Percentiles rank a stretch among this genome's conserved stretches.
These are phyloP conservation scores for Barypeithes pellucidus DNA, from an alignment of 2,888 invertebrate species.

Conservation along the genomic window DNA sequence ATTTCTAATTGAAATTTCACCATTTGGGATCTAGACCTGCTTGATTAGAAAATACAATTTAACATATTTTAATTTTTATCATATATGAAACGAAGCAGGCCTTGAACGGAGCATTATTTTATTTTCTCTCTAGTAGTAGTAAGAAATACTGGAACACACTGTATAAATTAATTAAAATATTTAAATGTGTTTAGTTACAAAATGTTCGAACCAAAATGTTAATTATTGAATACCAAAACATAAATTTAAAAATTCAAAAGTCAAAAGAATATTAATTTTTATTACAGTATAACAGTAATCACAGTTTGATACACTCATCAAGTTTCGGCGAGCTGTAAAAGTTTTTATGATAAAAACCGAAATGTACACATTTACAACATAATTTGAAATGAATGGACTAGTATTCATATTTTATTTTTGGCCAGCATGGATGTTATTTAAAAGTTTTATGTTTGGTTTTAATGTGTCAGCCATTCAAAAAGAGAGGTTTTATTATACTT, in stretches of 20 bases:
- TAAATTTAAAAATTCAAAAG: conserved; percentile 35
- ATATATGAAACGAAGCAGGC: too few species aligned
- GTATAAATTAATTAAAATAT: too few species aligned
- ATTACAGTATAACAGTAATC: conserved; percentile 34
- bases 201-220: too few species aligned
- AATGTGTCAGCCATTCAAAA: conserved; percentile 2
- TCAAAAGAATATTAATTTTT: conserved; percentile 44
- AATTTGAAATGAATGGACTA: conserved; percentile 7
- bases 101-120: too few species aligned
- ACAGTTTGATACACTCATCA: conserved; percentile 17
- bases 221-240: not conserved
- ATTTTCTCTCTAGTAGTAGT: too few species aligned
- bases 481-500: conserved; percentile 7
- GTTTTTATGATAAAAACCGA: conserved; percentile 9
- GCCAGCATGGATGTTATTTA: not conserved
- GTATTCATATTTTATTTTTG: conserved; percentile 13
- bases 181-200: too few species aligned
- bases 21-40: too few species aligned
- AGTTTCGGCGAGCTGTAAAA: conserved; percentile 8
- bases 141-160: too few species aligned
- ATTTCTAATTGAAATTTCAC: too few species aligned
- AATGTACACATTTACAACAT: conserved; percentile 10
- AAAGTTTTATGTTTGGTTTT: conserved; percentile 12
- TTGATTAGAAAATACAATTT: too few species aligned
- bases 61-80: too few species aligned